Conservation (phyloP, 2,113 vertebrate species). For the Tricholaema leucomelas region DNA sequence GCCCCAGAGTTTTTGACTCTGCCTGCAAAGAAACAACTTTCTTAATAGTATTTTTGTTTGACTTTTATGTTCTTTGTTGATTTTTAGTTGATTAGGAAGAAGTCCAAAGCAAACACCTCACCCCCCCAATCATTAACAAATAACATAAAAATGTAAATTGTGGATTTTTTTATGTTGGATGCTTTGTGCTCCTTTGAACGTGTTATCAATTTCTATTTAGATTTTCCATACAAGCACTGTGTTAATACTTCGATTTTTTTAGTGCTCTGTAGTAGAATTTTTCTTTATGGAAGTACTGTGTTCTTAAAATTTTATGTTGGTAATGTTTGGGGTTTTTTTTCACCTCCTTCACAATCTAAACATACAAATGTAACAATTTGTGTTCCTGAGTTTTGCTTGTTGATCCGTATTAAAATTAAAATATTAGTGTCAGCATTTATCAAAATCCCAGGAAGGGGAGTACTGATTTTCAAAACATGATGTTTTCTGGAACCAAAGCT, state of each 20-base stretch:
- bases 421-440: not conserved
- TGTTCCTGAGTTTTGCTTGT: not conserved
- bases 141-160: not conserved
- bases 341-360: not conserved
- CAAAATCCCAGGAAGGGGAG: not conserved
- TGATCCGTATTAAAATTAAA: not conserved
- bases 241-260: not conserved
- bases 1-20: constrained; percentile 8
- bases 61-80: constrained; percentile 18
- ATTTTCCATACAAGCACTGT: not conserved
- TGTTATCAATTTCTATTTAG: not conserved
- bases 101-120: not conserved
- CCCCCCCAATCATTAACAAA: not conserved
- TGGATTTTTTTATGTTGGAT: not conserved
- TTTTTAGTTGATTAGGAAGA: not conserved
- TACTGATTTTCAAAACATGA: not conserved
- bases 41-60: constrained; percentile 44
- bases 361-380: not conserved
- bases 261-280: not conserved
- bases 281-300: not conserved
- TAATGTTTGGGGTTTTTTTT: not conserved
- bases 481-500: not conserved
- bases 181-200: not conserved
- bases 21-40: constrained; percentile 26
- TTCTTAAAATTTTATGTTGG: not conserved